Conservation (phyloP, 2,113 vertebrate genomes). For the Aphelocoma coerulescens region DNA sequence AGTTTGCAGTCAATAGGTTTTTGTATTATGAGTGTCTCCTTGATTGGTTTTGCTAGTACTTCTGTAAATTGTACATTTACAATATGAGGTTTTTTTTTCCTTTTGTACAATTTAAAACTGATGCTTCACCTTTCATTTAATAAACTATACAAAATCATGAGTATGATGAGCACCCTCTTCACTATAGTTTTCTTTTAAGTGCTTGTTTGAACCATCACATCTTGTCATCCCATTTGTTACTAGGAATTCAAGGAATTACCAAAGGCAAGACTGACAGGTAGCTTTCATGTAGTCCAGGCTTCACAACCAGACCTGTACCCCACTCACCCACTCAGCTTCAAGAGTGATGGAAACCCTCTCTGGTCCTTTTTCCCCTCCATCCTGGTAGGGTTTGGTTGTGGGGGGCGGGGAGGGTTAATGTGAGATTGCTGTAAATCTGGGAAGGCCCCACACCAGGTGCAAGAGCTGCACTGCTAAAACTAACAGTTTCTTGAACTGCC, state of each 20-base stretch:
- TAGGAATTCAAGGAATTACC: neutral
- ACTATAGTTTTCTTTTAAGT: conserved; percentile 49
- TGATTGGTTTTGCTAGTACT: conserved; percentile 88
- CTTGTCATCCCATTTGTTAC: conserved; percentile 43
- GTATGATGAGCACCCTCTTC: conserved; percentile 73
- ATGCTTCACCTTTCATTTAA: conserved; percentile 93
- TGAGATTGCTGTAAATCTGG: neutral
- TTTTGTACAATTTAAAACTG: conserved; percentile 97
- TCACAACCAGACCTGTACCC: neutral
- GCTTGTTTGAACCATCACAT: conserved; percentile 70
- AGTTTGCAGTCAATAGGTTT: conserved; percentile 82
- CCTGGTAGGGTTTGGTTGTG: neutral
- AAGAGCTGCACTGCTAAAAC: neutral
- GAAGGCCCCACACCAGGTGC: neutral
- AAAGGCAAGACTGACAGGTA: neutral
- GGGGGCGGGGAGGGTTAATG: neutral
- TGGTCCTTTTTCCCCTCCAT: neutral
- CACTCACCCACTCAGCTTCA: neutral
- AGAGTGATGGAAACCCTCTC: neutral
- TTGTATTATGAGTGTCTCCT: conserved; percentile 86
- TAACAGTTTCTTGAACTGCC: neutral
- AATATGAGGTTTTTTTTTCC: conserved; percentile 83
- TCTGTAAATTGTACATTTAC: conserved; percentile 93
- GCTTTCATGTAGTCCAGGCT: neutral
- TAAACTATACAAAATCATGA: conserved; percentile 88